Conservation (phyloP, 2,113 vertebrate species). For the Cyphomyrus discorhynchus region DNA sequence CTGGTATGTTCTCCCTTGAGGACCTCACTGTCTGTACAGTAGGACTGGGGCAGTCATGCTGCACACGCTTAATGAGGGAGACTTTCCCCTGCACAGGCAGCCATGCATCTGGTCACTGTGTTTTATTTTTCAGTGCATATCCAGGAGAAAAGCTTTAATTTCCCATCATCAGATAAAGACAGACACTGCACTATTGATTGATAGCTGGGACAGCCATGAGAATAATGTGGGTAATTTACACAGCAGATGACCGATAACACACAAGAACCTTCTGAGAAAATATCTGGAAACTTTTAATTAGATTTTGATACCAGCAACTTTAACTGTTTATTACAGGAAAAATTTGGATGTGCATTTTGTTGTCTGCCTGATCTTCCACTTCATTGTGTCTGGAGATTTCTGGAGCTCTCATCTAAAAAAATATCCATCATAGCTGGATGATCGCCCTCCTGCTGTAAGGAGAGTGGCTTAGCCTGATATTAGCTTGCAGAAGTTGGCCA, state of each 20-base stretch:
- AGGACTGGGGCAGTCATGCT: neutral
- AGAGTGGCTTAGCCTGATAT: neutral
- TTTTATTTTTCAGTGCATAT: slow-evolving; percentile 26
- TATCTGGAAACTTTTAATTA: slow-evolving; percentile 39
- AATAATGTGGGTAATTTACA: slow-evolving; percentile 60
- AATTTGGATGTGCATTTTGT: neutral
- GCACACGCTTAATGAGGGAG: neutral
- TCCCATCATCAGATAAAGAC: slow-evolving; percentile 55
- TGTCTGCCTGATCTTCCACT: slow-evolving; percentile 7
- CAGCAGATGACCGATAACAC: slow-evolving; percentile 59
- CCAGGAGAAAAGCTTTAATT: slow-evolving; percentile 39
- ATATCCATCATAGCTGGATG: neutral
- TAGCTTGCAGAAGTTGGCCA: neutral
- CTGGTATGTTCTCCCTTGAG: neutral
- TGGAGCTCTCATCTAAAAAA: neutral
- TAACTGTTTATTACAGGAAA: slow-evolving; percentile 20
- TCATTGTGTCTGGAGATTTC: neutral
- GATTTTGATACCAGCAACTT: slow-evolving; percentile 23
- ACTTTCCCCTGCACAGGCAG: slow-evolving; percentile 9
- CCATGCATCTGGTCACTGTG: slow-evolving; percentile 21
- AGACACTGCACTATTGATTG: slow-evolving; percentile 45
- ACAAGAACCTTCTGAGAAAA: slow-evolving; percentile 45
- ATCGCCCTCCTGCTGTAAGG: neutral
- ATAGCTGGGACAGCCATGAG: slow-evolving; percentile 50
- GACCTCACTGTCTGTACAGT: neutral